Evolutionary conservation across 1,140 invertebrate genomes (phyloP).

Genomic region (Gonatopus flavifemur): DNA sequence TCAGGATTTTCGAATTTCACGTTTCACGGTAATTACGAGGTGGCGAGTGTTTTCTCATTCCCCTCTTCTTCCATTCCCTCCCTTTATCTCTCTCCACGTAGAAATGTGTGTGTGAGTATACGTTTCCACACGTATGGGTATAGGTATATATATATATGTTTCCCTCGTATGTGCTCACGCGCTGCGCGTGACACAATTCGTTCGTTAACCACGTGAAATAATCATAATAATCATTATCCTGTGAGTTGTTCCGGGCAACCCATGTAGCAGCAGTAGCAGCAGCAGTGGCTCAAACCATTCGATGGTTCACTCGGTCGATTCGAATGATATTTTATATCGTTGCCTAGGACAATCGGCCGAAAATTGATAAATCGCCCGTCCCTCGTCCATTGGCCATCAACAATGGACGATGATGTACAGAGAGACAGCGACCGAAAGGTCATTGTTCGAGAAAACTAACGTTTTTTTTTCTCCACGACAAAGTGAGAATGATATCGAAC

Average conservation of each 20-base stretch:
- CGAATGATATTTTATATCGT: conserved; percentile 26
- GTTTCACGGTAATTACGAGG: conserved; percentile 27
- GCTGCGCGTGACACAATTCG: conserved; percentile 40
- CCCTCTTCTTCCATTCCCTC: conserved; percentile 4
- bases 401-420: neutral
- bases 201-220: conserved; percentile 45
- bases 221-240: conserved; percentile 40
- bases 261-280: too few species aligned
- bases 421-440: conserved; percentile 7
- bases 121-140: neutral
- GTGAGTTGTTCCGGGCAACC: conserved; percentile 21
- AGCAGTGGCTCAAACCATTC: conserved; percentile 10
- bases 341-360: conserved; percentile 28
- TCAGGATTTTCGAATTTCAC: conserved; percentile 28
- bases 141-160: neutral
- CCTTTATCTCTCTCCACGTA: neutral
- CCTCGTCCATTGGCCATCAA: conserved; percentile 1
- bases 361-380: conserved; percentile 35
- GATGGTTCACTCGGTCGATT: neutral
- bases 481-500: too few species aligned
- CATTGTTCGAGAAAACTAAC: conserved; percentile 17
- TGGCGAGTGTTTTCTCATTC: conserved; percentile 6
- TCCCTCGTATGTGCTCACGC: conserved; percentile 6
- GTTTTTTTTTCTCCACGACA: too few species aligned
- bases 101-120: neutral